These are phyloP conservation scores for Acanthopleura granulata DNA, from an alignment of 2,888 invertebrate species.

Conservation along the genomic window DNA sequence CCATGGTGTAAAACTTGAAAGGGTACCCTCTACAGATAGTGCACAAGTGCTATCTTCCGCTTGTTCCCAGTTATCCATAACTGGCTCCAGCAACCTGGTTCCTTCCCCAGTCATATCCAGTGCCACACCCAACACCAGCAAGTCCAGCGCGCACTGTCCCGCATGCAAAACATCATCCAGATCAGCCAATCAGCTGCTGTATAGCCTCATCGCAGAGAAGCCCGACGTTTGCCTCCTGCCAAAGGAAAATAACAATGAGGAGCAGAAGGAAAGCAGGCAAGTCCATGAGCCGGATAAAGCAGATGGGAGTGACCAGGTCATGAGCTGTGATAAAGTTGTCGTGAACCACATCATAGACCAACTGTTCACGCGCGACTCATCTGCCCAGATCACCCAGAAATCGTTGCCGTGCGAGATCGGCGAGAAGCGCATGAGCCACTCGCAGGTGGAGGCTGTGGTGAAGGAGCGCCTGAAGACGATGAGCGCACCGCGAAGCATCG, in stretches of 20 bases:
- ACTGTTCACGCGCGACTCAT: constrained; percentile 38
- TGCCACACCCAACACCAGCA: too few species aligned
- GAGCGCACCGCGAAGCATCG: neutral
- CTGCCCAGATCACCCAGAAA: neutral
- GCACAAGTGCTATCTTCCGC: too few species aligned
- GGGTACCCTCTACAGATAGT: too few species aligned
- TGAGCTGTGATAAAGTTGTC: constrained; percentile 48
- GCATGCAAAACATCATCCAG: too few species aligned
- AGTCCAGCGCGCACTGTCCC: too few species aligned
- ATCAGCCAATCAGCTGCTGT: neutral
- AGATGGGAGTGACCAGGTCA: constrained; percentile 25
- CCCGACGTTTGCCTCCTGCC: neutral
- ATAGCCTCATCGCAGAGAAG: constrained; percentile 18
- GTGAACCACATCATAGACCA: constrained; percentile 55
- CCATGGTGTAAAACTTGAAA: too few species aligned
- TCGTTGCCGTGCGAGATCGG: neutral
- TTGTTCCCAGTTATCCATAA: too few species aligned
- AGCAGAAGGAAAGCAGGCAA: constrained; percentile 27
- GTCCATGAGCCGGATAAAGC: neutral
- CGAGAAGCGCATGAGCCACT: neutral
- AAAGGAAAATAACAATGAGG: constrained; percentile 14
- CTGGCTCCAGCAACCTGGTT: too few species aligned
- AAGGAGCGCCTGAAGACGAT: neutral
- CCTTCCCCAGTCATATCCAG: too few species aligned
- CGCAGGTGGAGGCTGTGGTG: neutral